These are phyloP conservation scores for Todus mexicanus DNA, from an alignment of 2,797 vertebrate species.

Conservation along the genomic window DNA sequence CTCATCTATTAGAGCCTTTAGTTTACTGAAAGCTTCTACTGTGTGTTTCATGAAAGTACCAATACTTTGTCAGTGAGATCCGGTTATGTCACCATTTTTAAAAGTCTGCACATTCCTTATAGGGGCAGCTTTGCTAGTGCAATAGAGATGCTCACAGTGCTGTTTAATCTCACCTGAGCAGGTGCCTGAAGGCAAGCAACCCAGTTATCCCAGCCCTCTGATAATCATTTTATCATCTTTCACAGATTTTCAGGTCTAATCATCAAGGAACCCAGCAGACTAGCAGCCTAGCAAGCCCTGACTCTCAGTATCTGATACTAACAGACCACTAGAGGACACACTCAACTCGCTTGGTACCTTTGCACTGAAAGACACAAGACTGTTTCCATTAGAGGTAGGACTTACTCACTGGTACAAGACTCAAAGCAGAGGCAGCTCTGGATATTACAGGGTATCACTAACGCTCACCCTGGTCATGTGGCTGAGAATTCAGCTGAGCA, in stretches of 20 bases:
- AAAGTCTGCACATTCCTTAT: neutral
- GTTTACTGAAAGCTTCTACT: neutral
- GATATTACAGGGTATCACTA: neutral
- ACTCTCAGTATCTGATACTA: neutral
- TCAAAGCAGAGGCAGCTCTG: neutral
- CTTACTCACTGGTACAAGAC: neutral
- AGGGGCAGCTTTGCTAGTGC: neutral
- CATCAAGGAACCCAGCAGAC: neutral
- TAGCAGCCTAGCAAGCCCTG: neutral
- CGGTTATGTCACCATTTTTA: neutral
- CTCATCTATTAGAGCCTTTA: neutral
- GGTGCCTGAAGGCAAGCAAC: neutral
- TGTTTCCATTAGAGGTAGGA: neutral
- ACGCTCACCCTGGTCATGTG: neutral
- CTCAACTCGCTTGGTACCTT: neutral
- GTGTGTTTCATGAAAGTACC: neutral
- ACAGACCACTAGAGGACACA: conserved; percentile 60
- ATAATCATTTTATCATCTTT: neutral
- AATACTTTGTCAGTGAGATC: neutral
- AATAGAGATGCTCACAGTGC: neutral
- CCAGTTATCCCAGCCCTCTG: neutral
- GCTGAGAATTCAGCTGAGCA: neutral
- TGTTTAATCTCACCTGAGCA: neutral
- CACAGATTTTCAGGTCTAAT: neutral
- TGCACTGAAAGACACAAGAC: neutral